Conservation (phyloP, 2,797 vertebrate species). For the Sebastes steindachneri region DNA sequence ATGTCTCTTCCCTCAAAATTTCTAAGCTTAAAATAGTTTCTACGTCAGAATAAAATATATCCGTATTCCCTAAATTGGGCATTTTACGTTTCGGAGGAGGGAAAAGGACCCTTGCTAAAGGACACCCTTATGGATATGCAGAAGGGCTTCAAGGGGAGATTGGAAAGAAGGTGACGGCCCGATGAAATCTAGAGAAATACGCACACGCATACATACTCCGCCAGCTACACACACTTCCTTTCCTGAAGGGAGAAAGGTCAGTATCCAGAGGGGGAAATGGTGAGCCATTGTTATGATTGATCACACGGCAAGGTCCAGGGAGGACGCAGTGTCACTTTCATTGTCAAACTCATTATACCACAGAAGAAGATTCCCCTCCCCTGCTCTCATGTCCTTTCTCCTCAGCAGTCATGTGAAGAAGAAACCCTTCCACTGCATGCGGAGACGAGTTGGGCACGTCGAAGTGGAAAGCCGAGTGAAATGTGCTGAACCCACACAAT, state of each 20-base stretch:
- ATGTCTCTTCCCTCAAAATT: conserved; percentile 7
- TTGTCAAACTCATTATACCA: conserved; percentile 83
- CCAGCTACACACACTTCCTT: conserved; percentile 53
- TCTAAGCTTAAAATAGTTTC: conserved; percentile 44
- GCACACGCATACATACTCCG: conserved; percentile 7
- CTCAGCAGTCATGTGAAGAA: conserved; percentile 59
- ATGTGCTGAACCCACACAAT: conserved; percentile 73
- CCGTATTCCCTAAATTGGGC: conserved; percentile 9
- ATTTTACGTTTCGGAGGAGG: neutral
- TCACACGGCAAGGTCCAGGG: conserved; percentile 77
- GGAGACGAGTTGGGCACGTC: conserved; percentile 39
- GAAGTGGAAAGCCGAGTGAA: conserved; percentile 40
- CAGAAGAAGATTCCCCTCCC: conserved; percentile 61
- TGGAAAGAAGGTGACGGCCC: conserved; percentile 56
- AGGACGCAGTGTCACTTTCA: conserved; percentile 82
- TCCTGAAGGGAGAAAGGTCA: conserved; percentile 81
- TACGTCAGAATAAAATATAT: conserved; percentile 23
- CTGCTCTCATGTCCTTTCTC: conserved; percentile 61
- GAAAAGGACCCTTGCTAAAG: conserved; percentile 33
- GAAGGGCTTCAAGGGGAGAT: conserved; percentile 60
- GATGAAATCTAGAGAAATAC: conserved; percentile 34
- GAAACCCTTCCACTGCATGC: conserved; percentile 43
- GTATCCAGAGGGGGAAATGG: conserved; percentile 77
- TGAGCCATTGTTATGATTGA: conserved; percentile 83
- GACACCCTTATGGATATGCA: conserved; percentile 44